Percentiles rank a stretch among this genome's conserved stretches.
Conservation (phyloP, 1,140 invertebrate species). For the Tetramorium alpestre region DNA sequence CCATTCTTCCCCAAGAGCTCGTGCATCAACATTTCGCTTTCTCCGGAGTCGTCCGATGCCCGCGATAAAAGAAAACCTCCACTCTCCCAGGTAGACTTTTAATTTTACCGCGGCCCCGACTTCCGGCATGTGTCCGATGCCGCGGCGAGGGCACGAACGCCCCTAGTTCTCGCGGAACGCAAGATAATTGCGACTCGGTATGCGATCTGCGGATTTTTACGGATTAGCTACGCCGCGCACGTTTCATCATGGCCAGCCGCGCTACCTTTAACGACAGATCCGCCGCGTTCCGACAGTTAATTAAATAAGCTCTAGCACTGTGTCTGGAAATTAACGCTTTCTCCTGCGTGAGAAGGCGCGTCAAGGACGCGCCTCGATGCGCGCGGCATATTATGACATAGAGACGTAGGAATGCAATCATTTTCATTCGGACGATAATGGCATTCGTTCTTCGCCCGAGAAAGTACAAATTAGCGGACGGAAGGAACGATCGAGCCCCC, state of each 20-base stretch:
- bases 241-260: neutral
- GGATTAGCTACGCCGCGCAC: neutral
- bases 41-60: conserved; percentile 1
- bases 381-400: neutral
- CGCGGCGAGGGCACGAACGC: neutral
- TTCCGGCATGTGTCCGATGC: conserved; percentile 2
- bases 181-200: neutral
- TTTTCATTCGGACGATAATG: neutral
- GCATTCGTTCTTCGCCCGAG: neutral
- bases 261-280: conserved; percentile 14
- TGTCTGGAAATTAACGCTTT: conserved; percentile 47
- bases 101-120: neutral
- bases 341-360: conserved; percentile 29
- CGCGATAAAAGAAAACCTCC: conserved; percentile 18
- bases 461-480: neutral
- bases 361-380: conserved; percentile 43
- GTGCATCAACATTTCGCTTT: conserved; percentile 36
- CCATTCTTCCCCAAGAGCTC: neutral
- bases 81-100: neutral
- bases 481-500: neutral
- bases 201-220: neutral
- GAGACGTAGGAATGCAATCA: conserved; percentile 18
- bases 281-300: neutral
- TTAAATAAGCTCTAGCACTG: conserved; percentile 33
- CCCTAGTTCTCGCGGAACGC: neutral